Base-by-base conservation (phyloP, 2,888 invertebrate species). In the Leptarthrus brevirostris region DNA sequence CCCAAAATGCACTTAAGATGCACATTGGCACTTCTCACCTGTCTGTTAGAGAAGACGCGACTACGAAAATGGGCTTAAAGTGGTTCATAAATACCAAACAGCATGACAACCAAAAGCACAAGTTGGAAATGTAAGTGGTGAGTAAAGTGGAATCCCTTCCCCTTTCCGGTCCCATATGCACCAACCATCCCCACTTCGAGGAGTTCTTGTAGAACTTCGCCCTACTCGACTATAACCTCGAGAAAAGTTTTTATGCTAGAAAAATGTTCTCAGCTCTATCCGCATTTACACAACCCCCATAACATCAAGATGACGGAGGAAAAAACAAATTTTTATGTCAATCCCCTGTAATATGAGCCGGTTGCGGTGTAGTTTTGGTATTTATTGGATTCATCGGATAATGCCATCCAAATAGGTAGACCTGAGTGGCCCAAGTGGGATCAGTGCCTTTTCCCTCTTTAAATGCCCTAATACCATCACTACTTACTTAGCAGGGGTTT, bases 31-130 rank as follows among this genome's bases (percentile, higher is more conserved):
- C 14, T 44, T 44, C 14, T 10, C 47, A 18, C 44, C 20, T 34
- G 24, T 24, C 16, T 64, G 40, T 64, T 44, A 12, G 22, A 14
- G n/a, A 22, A 18, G 64, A 47, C 24, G 26, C 20, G 64, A 64
- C 44, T 64, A 44, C 64, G 47, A 47, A 44, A 64, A 44, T 24
- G 47, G 16, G 74, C 56, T 72, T 56, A 72, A 72, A 74, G 74
- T 74, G 72, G 72, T 74, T 74, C 74, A 74, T 74, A 74, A 74
- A 74, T 74, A 74, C 72, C 66, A 72, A 74, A 72, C 70, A 72
- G 54, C 40, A 64, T 53, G 71, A 53, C 54, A 56, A 36, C 71
- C 53, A 64, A 36, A 64, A 64, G 64, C 40, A 64, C 64, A 44
- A 64, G 36, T 64, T 64, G 44, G 44, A 64, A 64, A 64, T 44